Evolutionary conservation across 2,113 vertebrate species (phyloP).

Genomic region (Aegithalos caudatus): DNA sequence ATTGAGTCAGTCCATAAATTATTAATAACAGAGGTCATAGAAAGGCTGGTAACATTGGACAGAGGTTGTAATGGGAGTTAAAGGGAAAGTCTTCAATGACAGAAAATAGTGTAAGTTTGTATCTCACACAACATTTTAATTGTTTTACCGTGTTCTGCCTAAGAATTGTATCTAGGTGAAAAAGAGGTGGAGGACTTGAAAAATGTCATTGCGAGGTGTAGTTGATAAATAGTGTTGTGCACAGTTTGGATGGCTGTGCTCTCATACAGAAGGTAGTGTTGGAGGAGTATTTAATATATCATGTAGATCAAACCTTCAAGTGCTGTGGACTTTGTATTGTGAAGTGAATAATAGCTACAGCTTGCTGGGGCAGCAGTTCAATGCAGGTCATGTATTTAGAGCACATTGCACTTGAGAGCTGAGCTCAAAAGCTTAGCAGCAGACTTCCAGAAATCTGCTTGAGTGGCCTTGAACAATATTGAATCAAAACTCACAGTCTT

Average conservation of each 20-base stretch:
- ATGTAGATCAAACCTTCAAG: slow-evolving; percentile 40
- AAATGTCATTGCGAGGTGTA: not conserved
- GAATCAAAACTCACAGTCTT: slow-evolving; percentile 8
- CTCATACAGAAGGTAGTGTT: slow-evolving; percentile 6
- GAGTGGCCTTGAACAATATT: slow-evolving; percentile 62
- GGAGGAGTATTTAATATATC: slow-evolving; percentile 32
- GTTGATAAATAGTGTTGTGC: slow-evolving; percentile 23
- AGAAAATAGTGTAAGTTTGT: not conserved
- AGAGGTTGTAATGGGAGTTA: not conserved
- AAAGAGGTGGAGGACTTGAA: not conserved
- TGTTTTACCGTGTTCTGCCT: not conserved
- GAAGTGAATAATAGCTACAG: slow-evolving; percentile 56
- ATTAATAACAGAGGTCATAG: not conserved
- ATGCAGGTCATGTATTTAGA: slow-evolving; percentile 44
- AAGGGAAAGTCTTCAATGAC: not conserved
- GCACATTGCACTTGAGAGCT: slow-evolving; percentile 48
- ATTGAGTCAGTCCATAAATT: not conserved
- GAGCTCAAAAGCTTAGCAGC: slow-evolving; percentile 60
- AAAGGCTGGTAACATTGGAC: not conserved
- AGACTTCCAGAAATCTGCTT: slow-evolving; percentile 50
- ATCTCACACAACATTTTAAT: not conserved
- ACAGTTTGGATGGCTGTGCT: not conserved
- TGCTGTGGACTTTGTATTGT: slow-evolving; percentile 36
- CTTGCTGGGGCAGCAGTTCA: slow-evolving; percentile 56
- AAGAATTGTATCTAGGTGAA: not conserved